A percentile compares a stretch with the other conserved stretches of the same genome.
phyloP scores from a whole-genome alignment of 1,140 invertebrate species.

The Diorhabda sublineata region DNA sequence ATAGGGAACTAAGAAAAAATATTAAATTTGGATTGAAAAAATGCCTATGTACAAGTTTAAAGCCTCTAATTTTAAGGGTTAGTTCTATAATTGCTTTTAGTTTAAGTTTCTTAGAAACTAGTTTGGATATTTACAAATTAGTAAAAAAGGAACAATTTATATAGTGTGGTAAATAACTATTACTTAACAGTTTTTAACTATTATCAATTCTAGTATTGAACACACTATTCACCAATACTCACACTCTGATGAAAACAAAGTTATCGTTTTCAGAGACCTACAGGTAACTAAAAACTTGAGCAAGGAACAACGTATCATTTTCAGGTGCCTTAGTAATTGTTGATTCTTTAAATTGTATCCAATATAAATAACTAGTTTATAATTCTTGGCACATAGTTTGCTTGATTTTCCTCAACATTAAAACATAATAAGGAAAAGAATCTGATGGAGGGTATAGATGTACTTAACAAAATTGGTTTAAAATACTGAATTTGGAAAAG shows the following conservation, averaged over 20 bases:
- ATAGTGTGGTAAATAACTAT: neutral
- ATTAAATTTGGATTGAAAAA: conserved; percentile 8
- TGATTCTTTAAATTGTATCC: too few species aligned
- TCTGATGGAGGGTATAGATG: neutral
- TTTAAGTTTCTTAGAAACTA: conserved; percentile 9
- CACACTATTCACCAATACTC: neutral
- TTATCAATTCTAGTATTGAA: neutral
- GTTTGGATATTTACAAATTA: conserved; percentile 8
- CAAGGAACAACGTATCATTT: too few species aligned
- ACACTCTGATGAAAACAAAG: too few species aligned
- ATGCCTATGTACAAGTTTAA: conserved; percentile 26
- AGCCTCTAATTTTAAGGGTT: conserved; percentile 17
- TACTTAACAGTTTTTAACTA: neutral
- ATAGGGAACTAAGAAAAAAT: conserved; percentile 12
- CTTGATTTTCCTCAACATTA: neutral
- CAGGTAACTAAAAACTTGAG: too few species aligned
- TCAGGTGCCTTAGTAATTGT: too few species aligned
- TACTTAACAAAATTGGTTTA: too few species aligned
- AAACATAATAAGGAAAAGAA: neutral
- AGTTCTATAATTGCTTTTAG: conserved; percentile 1
- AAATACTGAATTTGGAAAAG: too few species aligned
- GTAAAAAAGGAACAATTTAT: neutral
- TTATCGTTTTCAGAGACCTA: too few species aligned
- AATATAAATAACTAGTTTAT: too few species aligned
- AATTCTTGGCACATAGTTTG: too few species aligned